Conservation (phyloP, 2,113 vertebrate genomes). For the Barbus barbus region DNA sequence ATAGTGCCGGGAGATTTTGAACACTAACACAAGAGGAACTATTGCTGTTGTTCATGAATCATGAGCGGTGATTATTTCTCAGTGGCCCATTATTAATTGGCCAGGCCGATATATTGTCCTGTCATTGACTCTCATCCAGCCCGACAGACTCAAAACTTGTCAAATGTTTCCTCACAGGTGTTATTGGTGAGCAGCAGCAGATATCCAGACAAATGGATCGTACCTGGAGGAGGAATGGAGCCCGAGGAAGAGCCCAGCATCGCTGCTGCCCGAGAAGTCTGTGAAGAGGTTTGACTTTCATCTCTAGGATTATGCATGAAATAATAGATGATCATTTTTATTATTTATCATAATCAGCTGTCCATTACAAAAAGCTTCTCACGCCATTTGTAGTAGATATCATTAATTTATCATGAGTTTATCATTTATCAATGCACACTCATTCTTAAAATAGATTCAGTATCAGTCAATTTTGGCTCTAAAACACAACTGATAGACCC, state of each 20-base stretch:
- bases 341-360: not conserved
- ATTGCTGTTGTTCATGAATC: too few relatives aligned
- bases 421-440: not conserved
- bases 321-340: too few relatives aligned
- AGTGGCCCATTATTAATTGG: not conserved
- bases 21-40: not conserved
- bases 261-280: constrained; percentile 93
- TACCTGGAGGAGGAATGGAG: constrained; percentile 98
- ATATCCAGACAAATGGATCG: constrained; percentile 97
- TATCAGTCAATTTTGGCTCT: not conserved
- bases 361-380: not conserved
- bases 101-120: not conserved
- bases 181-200: constrained; percentile 96
- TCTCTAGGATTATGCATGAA: not conserved
- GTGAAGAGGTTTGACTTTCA: constrained; percentile 84
- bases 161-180: constrained; percentile 76
- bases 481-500: too few relatives aligned
- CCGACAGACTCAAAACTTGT: not conserved
- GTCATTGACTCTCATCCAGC: not conserved
- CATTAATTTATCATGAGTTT: not conserved
- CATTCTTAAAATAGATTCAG: not conserved
- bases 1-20: not conserved
- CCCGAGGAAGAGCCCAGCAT: constrained; percentile 92
- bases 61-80: not conserved
- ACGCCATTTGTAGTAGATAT: not conserved